phyloP scores from a whole-genome alignment of 2,888 invertebrate genomes.

The Gymnocheta viridis region DNA sequence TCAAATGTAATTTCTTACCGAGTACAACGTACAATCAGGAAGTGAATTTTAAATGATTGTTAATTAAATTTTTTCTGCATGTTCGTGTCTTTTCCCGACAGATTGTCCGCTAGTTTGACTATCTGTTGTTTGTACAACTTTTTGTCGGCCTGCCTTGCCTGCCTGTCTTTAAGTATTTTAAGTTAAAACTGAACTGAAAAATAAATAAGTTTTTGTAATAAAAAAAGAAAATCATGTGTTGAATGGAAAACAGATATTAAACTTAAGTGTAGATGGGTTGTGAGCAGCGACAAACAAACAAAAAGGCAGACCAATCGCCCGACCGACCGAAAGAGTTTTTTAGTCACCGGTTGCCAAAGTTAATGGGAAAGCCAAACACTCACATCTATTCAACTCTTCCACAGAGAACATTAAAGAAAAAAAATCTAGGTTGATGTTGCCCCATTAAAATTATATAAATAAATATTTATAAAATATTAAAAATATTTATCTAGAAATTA shows the following conservation, averaged over 20 bases:
- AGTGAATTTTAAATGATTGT: slow-evolving; percentile 67
- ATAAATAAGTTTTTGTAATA: background rate
- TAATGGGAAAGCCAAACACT: background rate
- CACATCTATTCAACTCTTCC: background rate
- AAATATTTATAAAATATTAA: background rate
- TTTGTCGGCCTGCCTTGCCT: too few species aligned
- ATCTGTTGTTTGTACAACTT: too few species aligned
- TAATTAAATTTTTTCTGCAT: slow-evolving; percentile 19
- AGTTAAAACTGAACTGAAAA: background rate
- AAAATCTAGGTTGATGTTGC: background rate
- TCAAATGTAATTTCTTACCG: slow-evolving; percentile 49
- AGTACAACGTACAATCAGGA: too few species aligned
- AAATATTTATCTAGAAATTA: background rate
- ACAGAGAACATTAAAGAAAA: background rate
- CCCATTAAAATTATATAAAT: background rate
- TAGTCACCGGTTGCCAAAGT: background rate
- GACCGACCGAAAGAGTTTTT: too few species aligned
- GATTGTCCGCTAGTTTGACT: background rate
- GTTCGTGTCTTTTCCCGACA: slow-evolving; percentile 1
- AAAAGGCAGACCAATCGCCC: too few species aligned
- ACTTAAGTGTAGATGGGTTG: background rate
- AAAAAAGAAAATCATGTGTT: background rate
- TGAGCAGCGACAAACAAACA: background rate
- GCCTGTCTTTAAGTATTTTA: background rate
- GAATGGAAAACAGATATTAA: slow-evolving; percentile 38